Conservation (phyloP, 2,888 invertebrate species). For the Eupithecia tripunctaria region DNA sequence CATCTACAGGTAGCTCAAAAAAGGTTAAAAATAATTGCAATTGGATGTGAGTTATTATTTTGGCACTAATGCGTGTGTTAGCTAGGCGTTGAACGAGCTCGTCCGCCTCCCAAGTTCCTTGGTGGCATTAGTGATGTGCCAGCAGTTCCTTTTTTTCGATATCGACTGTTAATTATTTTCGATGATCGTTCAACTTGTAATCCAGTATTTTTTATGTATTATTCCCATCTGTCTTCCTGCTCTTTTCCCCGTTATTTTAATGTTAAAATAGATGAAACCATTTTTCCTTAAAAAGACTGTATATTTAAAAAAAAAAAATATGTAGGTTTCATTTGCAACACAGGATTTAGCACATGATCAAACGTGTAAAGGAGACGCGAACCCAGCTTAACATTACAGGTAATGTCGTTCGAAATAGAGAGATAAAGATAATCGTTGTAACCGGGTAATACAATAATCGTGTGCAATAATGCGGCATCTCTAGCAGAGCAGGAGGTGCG, state of each 20-base stretch:
- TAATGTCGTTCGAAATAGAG: constrained; percentile 16
- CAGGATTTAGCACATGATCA: neutral
- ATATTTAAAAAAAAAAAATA: no score
- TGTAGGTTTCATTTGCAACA: no score
- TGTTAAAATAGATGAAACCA: no score
- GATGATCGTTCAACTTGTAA: neutral
- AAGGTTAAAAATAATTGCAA: constrained; percentile 1
- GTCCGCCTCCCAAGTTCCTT: constrained; percentile 37
- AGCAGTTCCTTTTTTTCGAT: constrained; percentile 19
- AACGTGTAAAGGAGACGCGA: neutral
- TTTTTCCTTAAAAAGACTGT: no score
- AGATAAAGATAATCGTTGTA: constrained; percentile 34
- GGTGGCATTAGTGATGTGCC: constrained; percentile 32
- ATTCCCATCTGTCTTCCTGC: no score
- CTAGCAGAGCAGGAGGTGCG: constrained; percentile 52
- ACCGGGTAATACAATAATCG: constrained; percentile 45
- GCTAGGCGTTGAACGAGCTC: constrained; percentile 37
- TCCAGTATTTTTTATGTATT: neutral
- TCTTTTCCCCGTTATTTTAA: no score
- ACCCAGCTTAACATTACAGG: neutral
- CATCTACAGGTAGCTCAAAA: no score
- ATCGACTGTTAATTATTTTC: constrained; percentile 16
- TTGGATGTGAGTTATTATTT: constrained; percentile 18
- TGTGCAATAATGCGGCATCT: constrained; percentile 52
- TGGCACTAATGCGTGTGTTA: constrained; percentile 32